Percentiles rank a stretch among this genome's conserved stretches.
phyloP scores from a whole-genome alignment of 1,140 invertebrate genomes.

The Drosophila aff. region DNA sequence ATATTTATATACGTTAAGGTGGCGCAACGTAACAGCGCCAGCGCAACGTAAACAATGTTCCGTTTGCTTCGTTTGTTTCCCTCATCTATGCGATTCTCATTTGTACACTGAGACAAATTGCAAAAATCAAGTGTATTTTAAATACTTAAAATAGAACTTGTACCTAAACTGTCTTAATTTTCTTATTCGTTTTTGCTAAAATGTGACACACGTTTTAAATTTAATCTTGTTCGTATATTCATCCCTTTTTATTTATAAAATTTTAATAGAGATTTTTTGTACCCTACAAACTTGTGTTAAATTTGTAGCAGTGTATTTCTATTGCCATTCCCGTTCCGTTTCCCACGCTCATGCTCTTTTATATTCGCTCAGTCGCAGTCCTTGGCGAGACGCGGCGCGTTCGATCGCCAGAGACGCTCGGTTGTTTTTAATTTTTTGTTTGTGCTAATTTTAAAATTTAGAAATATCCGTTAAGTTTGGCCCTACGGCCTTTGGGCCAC shows the following conservation, averaged over 20 bases:
- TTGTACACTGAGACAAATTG: background rate
- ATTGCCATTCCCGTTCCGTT: conserved; percentile 31
- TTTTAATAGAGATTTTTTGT: background rate
- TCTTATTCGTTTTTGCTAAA: background rate
- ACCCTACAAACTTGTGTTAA: background rate
- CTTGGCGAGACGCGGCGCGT: conserved; percentile 57
- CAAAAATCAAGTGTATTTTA: background rate
- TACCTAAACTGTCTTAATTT: background rate
- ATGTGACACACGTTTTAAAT: no score
- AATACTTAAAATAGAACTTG: background rate
- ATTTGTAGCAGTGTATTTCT: conserved; percentile 7
- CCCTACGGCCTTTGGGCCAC: conserved; percentile 1
- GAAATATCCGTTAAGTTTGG: conserved; percentile 23
- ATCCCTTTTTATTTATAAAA: background rate
- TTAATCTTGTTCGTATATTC: no score
- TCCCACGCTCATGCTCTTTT: conserved; percentile 44
- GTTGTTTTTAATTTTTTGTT: conserved; percentile 41
- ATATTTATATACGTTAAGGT: conserved; percentile 23
- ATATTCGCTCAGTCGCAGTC: conserved; percentile 55
- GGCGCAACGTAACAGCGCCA: conserved; percentile 37
- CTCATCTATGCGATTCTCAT: conserved; percentile 26
- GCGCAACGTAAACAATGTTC: conserved; percentile 48
- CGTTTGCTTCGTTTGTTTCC: conserved; percentile 8
- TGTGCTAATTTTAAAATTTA: conserved; percentile 41
- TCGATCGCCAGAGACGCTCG: conserved; percentile 48